phyloP scores from a whole-genome alignment of 1,140 invertebrate genomes.

The Temnothorax nylanderi region DNA sequence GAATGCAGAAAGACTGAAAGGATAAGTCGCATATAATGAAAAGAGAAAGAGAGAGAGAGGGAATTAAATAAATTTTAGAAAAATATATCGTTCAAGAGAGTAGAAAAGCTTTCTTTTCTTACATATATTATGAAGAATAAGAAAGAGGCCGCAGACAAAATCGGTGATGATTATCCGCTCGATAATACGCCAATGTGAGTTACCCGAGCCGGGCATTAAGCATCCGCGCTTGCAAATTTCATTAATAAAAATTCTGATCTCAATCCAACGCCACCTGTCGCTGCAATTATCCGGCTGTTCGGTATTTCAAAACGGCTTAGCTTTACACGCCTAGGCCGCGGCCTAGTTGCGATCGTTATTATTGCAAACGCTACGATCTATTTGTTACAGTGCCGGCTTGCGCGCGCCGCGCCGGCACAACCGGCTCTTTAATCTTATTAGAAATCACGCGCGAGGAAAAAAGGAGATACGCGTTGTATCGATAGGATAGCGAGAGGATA shows the following conservation, averaged over 20 bases:
- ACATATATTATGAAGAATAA: not conserved
- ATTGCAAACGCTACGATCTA: slow-evolving; percentile 63
- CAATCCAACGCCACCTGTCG: slow-evolving; percentile 38
- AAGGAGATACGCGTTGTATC: not conserved
- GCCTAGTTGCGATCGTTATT: slow-evolving; percentile 68
- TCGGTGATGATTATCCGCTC: slow-evolving; percentile 4
- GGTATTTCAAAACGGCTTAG: slow-evolving; percentile 54
- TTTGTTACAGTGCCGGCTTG: slow-evolving; percentile 58
- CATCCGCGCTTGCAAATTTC: slow-evolving; percentile 41
- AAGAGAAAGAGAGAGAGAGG: not conserved
- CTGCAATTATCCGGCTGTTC: slow-evolving; percentile 46
- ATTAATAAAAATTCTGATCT: slow-evolving; percentile 35
- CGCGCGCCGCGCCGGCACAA: slow-evolving; percentile 41
- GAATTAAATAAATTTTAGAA: slow-evolving; percentile 1
- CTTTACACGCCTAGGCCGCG: slow-evolving; percentile 22
- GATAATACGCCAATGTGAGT: slow-evolving; percentile 1
- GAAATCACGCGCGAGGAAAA: slow-evolving; percentile 39
- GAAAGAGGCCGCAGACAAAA: not conserved
- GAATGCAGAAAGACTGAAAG: not conserved
- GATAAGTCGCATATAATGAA: not conserved
- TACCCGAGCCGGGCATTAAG: slow-evolving; percentile 4
- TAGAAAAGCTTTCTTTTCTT: not conserved
- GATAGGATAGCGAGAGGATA: slow-evolving; percentile 45
- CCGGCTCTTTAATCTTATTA: slow-evolving; percentile 64
- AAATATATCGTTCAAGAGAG: not conserved